Percentiles rank a stretch among this genome's conserved stretches.
Evolutionary conservation across 92 coral and sea anemone genomes (phyloP).

Genomic region (Nematostella vectensis): DNA sequence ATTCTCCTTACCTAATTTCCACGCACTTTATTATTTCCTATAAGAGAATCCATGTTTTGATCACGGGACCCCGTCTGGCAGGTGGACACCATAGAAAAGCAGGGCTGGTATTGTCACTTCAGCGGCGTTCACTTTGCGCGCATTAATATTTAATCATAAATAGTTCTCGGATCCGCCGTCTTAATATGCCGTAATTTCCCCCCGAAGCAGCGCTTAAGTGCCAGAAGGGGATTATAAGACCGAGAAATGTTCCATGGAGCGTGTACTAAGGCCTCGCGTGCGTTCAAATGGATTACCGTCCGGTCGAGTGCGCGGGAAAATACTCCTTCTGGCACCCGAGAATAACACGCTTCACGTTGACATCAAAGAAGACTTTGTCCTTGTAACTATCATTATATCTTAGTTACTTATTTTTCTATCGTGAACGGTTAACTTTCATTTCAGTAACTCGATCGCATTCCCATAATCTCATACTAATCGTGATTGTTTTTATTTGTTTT

Average conservation of each 20-base stretch:
- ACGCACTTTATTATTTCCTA: background rate
- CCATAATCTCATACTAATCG: no score
- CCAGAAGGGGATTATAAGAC: no score
- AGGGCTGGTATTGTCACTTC: slow-evolving; percentile 1
- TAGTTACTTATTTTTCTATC: background rate
- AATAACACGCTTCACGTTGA: slow-evolving; percentile 36
- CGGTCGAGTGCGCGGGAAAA: slow-evolving; percentile 56
- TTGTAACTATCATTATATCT: slow-evolving; percentile 35
- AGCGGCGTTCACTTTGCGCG: background rate
- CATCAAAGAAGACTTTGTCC: slow-evolving; percentile 60
- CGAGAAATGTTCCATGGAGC: slow-evolving; percentile 32
- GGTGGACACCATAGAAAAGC: slow-evolving; percentile 6
- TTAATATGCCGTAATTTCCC: no score
- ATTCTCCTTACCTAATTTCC: slow-evolving; percentile 10
- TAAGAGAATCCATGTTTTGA: slow-evolving; percentile 14
- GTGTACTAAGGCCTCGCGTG: slow-evolving; percentile 11
- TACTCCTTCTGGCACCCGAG: slow-evolving; percentile 37
- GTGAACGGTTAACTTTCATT: background rate
- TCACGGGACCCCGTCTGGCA: slow-evolving; percentile 10
- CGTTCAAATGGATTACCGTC: slow-evolving; percentile 2
- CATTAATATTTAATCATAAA: background rate
- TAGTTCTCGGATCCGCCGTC: no score
- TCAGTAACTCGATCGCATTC: no score
- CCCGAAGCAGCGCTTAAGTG: no score
- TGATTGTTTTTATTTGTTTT: no score